These are phyloP conservation scores for Poecilus cupreus DNA, from an alignment of 2,888 invertebrate genomes.

Conservation along the genomic window DNA sequence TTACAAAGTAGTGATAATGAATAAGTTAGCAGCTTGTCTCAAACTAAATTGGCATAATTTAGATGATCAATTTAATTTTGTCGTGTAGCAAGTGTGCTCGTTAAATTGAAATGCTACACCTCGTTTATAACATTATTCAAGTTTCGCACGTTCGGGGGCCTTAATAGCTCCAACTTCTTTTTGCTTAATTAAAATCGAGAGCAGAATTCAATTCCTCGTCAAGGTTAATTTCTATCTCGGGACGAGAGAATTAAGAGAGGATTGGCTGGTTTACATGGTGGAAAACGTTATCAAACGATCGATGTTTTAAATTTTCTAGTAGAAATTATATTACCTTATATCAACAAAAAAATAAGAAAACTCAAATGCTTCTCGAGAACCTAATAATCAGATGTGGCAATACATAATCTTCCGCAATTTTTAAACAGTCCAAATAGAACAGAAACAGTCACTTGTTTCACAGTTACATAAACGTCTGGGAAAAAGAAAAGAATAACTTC, in stretches of 20 bases:
- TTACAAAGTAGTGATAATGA: background rate
- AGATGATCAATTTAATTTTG: conserved; percentile 4
- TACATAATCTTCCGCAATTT: too few relatives aligned
- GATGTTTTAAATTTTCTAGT: background rate
- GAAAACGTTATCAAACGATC: background rate
- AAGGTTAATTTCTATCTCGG: background rate
- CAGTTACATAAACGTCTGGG: too few relatives aligned
- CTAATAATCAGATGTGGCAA: too few relatives aligned
- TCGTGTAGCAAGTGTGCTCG: conserved; percentile 15
- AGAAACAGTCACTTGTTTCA: too few relatives aligned
- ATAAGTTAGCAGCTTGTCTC: background rate
- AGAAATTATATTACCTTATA: too few relatives aligned
- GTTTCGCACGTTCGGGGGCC: conserved; percentile 21
- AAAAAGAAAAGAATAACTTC: too few relatives aligned
- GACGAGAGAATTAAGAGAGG: background rate
- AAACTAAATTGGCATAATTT: background rate
- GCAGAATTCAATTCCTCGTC: conserved; percentile 29
- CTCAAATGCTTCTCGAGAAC: too few relatives aligned
- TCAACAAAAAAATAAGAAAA: too few relatives aligned
- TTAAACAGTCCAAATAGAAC: too few relatives aligned
- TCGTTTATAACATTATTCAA: conserved; percentile 7
- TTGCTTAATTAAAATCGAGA: conserved; percentile 45
- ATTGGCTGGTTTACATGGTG: background rate
- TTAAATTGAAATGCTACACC: conserved; percentile 17
- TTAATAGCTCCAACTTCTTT: background rate